Evolutionary conservation across 2,797 vertebrate genomes (phyloP).

Genomic region (Dromococcyx pavoninus): DNA sequence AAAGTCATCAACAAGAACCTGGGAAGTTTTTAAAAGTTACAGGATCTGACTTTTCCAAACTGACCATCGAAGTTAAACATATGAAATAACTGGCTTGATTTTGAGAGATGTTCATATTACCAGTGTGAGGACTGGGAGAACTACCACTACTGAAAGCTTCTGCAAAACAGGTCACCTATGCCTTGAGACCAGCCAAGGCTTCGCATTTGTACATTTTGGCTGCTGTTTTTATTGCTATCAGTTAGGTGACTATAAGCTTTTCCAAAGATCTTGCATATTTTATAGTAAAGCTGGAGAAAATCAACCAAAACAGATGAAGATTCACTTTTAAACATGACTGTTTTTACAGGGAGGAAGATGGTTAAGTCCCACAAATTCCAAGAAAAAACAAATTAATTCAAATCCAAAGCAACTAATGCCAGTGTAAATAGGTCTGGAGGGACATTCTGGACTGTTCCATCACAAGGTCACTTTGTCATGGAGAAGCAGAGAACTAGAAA

Average conservation of each 20-base stretch:
- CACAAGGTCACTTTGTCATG: background rate
- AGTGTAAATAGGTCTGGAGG: background rate
- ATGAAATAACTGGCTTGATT: background rate
- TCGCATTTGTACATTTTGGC: background rate
- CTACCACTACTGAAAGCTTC: background rate
- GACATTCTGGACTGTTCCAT: background rate
- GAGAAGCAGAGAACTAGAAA: background rate
- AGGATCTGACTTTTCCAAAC: background rate
- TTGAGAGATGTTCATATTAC: background rate
- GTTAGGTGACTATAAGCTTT: background rate
- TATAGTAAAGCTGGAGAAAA: background rate
- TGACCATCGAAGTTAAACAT: background rate
- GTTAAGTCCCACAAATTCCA: background rate
- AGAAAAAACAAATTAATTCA: background rate
- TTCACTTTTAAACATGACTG: background rate
- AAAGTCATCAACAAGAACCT: background rate
- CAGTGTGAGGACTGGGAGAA: background rate
- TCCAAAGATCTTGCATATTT: background rate
- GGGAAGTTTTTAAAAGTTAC: background rate
- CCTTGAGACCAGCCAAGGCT: background rate
- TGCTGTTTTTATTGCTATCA: background rate
- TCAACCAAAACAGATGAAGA: background rate
- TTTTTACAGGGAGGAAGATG: background rate
- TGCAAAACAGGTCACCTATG: background rate
- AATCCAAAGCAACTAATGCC: background rate